Evolutionary conservation across 2,113 vertebrate species (phyloP).

Genomic region (Chelonoidis abingdonii): DNA sequence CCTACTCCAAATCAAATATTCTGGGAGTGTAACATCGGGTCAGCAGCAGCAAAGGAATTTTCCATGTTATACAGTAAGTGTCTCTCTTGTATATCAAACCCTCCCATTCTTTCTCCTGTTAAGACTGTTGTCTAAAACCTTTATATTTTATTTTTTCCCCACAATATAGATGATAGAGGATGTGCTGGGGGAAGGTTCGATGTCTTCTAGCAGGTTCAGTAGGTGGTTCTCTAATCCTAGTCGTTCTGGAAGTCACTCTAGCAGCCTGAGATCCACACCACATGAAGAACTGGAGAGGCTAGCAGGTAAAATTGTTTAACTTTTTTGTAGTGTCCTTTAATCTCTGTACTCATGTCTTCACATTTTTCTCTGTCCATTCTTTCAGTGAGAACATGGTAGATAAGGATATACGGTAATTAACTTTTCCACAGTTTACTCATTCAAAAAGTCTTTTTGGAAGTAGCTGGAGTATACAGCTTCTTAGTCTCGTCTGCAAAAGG

Average conservation of each 20-base stretch:
- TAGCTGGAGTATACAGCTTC: background rate
- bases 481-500: background rate
- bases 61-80: constrained; percentile 69
- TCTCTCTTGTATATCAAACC: constrained; percentile 45
- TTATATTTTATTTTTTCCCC: background rate
- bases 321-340: background rate
- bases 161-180: constrained; percentile 95
- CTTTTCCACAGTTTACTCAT: background rate
- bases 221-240: constrained; percentile 96
- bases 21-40: constrained; percentile 2
- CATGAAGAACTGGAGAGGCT: constrained; percentile 97
- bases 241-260: constrained; percentile 93
- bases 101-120: constrained; percentile 9
- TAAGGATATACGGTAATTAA: background rate
- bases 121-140: constrained; percentile 9
- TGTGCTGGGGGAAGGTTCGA: constrained; percentile 93
- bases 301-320: constrained; percentile 84
- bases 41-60: constrained; percentile 36
- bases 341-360: background rate
- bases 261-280: constrained; percentile 95
- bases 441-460: background rate
- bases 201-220: constrained; percentile 94
- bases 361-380: background rate
- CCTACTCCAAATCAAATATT: background rate
- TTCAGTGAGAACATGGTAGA: background rate